Percentiles rank a stretch among this genome's conserved stretches.
Conservation (phyloP, 2,113 vertebrate species). For the Haplochromis burtoni region DNA sequence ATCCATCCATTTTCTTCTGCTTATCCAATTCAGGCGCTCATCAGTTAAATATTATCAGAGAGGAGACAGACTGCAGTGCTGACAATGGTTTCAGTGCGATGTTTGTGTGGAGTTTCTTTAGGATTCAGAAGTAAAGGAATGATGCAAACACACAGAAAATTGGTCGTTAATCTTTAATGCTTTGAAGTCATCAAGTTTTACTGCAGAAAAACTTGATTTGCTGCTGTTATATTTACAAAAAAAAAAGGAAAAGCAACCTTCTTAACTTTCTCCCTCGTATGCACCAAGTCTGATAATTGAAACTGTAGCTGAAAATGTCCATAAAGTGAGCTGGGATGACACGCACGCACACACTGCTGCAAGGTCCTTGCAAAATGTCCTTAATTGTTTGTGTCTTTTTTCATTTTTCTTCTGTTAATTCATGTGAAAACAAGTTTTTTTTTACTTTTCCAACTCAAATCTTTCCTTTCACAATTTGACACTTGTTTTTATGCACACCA, state of each 20-base stretch:
- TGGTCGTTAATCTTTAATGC: rapidly evolving
- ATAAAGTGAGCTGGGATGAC: neutral
- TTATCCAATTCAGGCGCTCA: neutral
- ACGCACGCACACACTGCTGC: neutral
- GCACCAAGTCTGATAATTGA: neutral
- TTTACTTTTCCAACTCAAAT: neutral
- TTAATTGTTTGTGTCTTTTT: neutral
- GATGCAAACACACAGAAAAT: neutral
- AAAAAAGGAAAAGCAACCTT: neutral
- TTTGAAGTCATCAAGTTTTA: neutral
- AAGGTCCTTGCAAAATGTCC: neutral
- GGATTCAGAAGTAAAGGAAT: neutral
- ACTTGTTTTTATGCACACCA: neutral
- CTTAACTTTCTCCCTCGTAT: neutral
- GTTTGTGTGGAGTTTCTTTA: neutral
- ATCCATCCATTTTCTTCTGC: neutral
- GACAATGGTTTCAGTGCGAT: neutral
- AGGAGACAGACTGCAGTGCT: neutral
- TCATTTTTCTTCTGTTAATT: neutral
- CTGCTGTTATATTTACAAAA: neutral
- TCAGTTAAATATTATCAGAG: rapidly evolving
- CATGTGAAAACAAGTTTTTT: neutral
- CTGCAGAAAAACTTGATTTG: neutral
- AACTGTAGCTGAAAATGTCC: neutral
- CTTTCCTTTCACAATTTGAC: neutral